A percentile compares a stretch with the other conserved stretches of the same genome.
phyloP scores from a whole-genome alignment of 2,113 vertebrate species.

The Piprites chloris region DNA sequence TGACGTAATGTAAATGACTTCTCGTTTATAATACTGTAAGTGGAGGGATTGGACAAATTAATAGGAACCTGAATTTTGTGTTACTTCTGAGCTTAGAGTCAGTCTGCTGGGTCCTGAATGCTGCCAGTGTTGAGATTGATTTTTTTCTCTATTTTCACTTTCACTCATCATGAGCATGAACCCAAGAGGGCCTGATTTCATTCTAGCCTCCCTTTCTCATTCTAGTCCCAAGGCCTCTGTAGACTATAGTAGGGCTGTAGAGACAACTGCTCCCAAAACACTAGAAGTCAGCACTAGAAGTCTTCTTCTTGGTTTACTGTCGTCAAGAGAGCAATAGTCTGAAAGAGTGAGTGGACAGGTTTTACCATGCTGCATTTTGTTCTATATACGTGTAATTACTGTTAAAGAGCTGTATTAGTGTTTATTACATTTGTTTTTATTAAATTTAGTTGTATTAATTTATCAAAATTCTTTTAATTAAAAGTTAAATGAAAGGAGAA shows the following conservation, averaged over 20 bases:
- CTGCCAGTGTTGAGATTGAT: background rate
- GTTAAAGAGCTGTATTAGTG: background rate
- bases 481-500: background rate
- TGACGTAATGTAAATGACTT: background rate
- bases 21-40: background rate
- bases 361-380: background rate
- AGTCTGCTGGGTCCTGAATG: background rate
- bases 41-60: background rate
- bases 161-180: background rate
- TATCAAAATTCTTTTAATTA: background rate
- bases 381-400: background rate
- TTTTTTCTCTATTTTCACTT: slow-evolving; percentile 5
- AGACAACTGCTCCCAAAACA: background rate
- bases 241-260: background rate
- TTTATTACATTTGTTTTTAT: background rate
- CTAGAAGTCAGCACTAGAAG: background rate
- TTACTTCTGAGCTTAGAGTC: background rate
- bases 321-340: background rate
- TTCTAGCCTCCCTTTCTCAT: background rate
- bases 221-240: background rate
- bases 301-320: background rate
- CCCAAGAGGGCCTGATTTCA: background rate
- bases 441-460: background rate
- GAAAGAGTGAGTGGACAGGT: background rate
- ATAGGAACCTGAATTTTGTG: background rate